Conservation (phyloP, 2,888 invertebrate species). For the Philaethria dido region DNA sequence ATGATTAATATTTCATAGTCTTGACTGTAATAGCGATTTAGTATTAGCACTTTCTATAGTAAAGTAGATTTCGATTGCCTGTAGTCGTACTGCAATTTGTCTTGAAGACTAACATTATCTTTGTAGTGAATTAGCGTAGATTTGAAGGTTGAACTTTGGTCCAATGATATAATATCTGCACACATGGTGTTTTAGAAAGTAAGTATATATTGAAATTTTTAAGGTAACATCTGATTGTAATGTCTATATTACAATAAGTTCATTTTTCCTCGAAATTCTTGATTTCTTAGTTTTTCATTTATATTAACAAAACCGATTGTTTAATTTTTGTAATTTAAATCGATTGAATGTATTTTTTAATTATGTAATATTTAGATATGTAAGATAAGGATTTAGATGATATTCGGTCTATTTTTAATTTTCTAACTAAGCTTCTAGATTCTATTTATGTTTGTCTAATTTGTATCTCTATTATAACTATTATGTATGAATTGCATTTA, state of each 20-base stretch:
- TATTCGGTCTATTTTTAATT: neutral
- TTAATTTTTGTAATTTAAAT: too few species aligned
- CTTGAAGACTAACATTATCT: conserved; percentile 45
- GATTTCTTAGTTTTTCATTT: too few species aligned
- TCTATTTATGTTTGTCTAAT: neutral
- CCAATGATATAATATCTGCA: conserved; percentile 80
- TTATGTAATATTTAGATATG: neutral
- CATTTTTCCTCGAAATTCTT: too few species aligned
- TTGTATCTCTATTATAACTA: neutral
- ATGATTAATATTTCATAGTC: conserved; percentile 54
- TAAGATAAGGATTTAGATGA: neutral
- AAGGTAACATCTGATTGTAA: conserved; percentile 31
- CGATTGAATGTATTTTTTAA: too few species aligned
- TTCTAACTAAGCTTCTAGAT: neutral
- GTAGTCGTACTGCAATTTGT: conserved; percentile 43
- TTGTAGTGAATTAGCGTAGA: conserved; percentile 58
- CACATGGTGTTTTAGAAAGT: conserved; percentile 72
- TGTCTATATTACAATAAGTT: conserved; percentile 8
- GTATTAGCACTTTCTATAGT: conserved; percentile 53
- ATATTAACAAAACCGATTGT: too few species aligned
- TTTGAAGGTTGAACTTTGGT: conserved; percentile 83
- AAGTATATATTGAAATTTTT: conserved; percentile 37
- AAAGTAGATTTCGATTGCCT: conserved; percentile 49
- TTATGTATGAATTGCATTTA: conserved; percentile 13
- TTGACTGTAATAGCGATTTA: conserved; percentile 54